Conservation (phyloP, 1,140 invertebrate genomes). For the Spodoptera litura region DNA sequence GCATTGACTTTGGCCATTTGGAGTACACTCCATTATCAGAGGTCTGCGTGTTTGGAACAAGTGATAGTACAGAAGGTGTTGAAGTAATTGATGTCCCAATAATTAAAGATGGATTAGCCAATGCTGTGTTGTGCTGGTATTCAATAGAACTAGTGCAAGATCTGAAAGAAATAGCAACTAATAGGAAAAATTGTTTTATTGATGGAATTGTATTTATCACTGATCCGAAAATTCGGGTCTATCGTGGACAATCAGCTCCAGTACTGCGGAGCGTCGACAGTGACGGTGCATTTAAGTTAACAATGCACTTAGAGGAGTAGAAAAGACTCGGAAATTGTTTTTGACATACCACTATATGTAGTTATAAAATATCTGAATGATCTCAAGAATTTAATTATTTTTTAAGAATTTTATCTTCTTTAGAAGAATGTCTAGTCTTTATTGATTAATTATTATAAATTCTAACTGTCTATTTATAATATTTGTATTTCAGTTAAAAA, state of each 20-base stretch:
- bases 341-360: not conserved
- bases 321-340: not conserved
- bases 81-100: constrained; percentile 64
- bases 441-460: constrained; percentile 6
- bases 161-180: constrained; percentile 64
- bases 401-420: constrained; percentile 11
- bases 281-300: constrained; percentile 69
- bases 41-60: constrained; percentile 58
- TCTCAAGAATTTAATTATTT: constrained; percentile 12
- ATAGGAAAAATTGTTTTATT: constrained; percentile 65
- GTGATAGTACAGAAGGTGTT: constrained; percentile 45
- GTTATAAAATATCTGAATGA: constrained; percentile 1
- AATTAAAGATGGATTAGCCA: constrained; percentile 60
- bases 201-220: constrained; percentile 69
- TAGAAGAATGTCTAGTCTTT: constrained; percentile 10
- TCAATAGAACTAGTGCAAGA: constrained; percentile 72
- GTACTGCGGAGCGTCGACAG: constrained; percentile 68
- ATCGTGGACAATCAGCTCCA: constrained; percentile 56
- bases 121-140: constrained; percentile 76
- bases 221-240: constrained; percentile 57
- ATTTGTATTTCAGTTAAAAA: not conserved
- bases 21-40: constrained; percentile 68
- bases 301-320: constrained; percentile 48
- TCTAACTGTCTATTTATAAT: not conserved
- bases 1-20: constrained; percentile 69